A percentile compares a stretch with the other conserved stretches of the same genome.
Evolutionary conservation across 2,888 invertebrate species (phyloP).

Genomic region (Noctua comes): DNA sequence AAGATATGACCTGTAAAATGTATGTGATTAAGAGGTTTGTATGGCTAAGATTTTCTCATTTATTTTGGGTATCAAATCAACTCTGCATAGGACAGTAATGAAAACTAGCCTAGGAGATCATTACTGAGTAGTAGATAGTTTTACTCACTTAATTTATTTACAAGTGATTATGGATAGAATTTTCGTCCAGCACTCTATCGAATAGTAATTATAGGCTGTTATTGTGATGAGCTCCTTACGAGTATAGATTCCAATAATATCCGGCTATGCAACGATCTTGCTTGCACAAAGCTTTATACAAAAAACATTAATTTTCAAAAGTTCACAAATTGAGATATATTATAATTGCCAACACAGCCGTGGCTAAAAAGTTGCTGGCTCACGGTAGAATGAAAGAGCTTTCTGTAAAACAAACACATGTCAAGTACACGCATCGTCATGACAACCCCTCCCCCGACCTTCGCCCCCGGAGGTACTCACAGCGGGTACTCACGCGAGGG

Average conservation of each 20-base stretch:
- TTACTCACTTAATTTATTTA: not conserved
- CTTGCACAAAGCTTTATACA: not conserved
- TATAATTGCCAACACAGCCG: constrained; percentile 20
- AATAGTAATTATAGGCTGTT: not conserved
- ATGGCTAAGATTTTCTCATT: not conserved
- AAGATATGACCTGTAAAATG: constrained; percentile 6
- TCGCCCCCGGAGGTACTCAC: constrained; percentile 1
- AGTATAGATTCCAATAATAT: too few species aligned
- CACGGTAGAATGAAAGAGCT: constrained; percentile 53
- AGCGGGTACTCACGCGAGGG: constrained; percentile 21
- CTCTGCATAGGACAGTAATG: not conserved
- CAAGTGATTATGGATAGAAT: not conserved
- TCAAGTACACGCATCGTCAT: constrained; percentile 60
- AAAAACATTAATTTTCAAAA: constrained; percentile 1
- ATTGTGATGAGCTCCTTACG: not conserved
- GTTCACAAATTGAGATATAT: constrained; percentile 16
- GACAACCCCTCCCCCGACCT: constrained; percentile 24
- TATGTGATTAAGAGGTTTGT: not conserved
- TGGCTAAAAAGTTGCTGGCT: constrained; percentile 41
- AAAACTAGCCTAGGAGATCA: not conserved
- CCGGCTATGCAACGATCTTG: not conserved
- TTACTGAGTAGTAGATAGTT: not conserved
- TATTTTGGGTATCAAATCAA: not conserved
- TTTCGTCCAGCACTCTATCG: not conserved
- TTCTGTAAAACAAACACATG: constrained; percentile 58